Conservation (phyloP, 2,888 invertebrate genomes). For the Agonopterix subpropinquella region DNA sequence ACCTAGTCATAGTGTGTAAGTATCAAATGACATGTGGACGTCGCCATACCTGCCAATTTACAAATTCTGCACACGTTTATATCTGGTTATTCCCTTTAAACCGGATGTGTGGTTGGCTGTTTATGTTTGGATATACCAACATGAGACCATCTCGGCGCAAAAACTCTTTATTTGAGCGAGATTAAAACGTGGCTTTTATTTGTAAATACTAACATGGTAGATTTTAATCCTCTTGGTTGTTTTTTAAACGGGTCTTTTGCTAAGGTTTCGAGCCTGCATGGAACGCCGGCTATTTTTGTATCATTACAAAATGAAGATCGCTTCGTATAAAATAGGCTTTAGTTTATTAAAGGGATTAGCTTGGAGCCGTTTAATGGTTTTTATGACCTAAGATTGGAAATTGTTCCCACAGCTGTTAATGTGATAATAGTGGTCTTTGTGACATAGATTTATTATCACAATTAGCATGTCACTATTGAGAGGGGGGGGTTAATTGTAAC, state of each 20-base stretch:
- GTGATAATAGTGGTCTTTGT: slow-evolving; percentile 4
- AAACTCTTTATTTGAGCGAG: slow-evolving; percentile 23
- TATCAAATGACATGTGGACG: too few relatives aligned
- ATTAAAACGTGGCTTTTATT: slow-evolving; percentile 29
- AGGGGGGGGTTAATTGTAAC: not conserved
- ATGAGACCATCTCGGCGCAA: slow-evolving; percentile 23
- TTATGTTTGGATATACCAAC: slow-evolving; percentile 20
- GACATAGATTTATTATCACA: slow-evolving; percentile 3
- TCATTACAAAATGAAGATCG: too few relatives aligned
- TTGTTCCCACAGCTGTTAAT: not conserved
- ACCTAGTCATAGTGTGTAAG: too few relatives aligned
- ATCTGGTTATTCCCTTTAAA: slow-evolving; percentile 58
- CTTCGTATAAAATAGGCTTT: not conserved
- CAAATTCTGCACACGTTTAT: slow-evolving; percentile 40
- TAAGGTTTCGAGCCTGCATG: not conserved
- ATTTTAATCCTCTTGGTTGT: slow-evolving; percentile 10
- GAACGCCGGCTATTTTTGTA: not conserved
- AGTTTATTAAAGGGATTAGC: slow-evolving; percentile 1
- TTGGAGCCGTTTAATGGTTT: too few relatives aligned
- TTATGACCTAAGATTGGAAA: too few relatives aligned
- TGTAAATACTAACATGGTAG: slow-evolving; percentile 20
- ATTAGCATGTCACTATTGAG: slow-evolving; percentile 6
- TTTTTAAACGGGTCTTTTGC: slow-evolving; percentile 17
- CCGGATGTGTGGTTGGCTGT: slow-evolving; percentile 37
- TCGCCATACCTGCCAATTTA: slow-evolving; percentile 26